These are phyloP conservation scores for Perodicticus potto DNA, from an alignment of 2,797 vertebrate genomes.

Conservation along the genomic window DNA sequence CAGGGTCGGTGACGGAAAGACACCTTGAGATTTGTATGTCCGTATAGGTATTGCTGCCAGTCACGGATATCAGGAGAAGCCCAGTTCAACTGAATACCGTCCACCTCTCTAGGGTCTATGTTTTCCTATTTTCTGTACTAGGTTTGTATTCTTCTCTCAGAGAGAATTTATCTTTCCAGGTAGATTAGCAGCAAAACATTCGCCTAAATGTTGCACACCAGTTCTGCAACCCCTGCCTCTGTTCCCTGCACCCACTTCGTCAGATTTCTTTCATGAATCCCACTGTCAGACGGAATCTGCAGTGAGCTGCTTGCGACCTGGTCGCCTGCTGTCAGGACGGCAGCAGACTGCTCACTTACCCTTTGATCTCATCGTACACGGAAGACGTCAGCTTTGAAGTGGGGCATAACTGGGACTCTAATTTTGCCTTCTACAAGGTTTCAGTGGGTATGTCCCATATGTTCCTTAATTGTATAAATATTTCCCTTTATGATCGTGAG, in stretches of 20 bases:
- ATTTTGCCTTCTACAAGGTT: background rate
- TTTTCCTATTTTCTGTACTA: background rate
- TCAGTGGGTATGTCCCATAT: background rate
- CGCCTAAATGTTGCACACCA: background rate
- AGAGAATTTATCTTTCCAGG: background rate
- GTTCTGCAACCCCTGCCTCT: background rate
- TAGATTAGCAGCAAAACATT: background rate
- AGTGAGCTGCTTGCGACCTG: background rate
- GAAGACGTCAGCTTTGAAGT: background rate
- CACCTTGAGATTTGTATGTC: background rate
- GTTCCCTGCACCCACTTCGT: background rate
- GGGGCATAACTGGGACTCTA: background rate
- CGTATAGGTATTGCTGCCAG: background rate
- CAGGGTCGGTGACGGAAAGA: background rate
- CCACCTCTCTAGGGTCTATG: background rate
- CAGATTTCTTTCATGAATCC: background rate
- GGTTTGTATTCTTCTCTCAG: background rate
- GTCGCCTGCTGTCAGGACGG: background rate
- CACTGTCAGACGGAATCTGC: background rate
- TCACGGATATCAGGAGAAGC: background rate
- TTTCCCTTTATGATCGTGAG: background rate
- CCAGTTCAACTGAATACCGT: background rate
- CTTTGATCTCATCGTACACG: background rate
- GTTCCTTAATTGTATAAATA: background rate
- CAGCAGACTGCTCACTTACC: background rate